Conservation (phyloP, 2,113 vertebrate species). For the Glaucomys volans region DNA sequence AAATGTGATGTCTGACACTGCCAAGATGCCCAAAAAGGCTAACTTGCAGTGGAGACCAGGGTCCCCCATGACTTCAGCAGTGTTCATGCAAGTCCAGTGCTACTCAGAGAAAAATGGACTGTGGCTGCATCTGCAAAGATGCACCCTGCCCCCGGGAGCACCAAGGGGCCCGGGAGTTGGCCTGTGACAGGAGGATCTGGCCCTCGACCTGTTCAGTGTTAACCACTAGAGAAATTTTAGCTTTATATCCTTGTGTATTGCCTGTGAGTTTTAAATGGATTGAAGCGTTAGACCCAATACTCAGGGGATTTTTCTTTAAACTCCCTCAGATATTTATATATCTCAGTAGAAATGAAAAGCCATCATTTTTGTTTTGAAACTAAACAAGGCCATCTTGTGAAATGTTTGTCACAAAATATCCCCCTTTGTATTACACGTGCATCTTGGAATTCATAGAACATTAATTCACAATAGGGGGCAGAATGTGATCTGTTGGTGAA, state of each 20-base stretch:
- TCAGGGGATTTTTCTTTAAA: slow-evolving; percentile 70
- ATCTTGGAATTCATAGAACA: slow-evolving; percentile 58
- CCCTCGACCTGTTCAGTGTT: not conserved
- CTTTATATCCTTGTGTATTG: slow-evolving; percentile 5
- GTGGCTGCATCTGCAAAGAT: not conserved
- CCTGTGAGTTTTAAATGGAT: slow-evolving; percentile 67
- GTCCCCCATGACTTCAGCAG: not conserved
- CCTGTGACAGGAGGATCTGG: not conserved
- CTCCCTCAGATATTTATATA: slow-evolving; percentile 31
- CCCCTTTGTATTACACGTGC: not conserved
- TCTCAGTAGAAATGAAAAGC: slow-evolving; percentile 39
- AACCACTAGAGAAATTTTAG: slow-evolving; percentile 71
- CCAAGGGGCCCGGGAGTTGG: not conserved
- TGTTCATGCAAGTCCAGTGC: not conserved
- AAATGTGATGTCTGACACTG: not conserved
- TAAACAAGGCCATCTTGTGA: slow-evolving; percentile 1
- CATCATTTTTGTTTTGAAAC: slow-evolving; percentile 36
- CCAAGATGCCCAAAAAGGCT: not conserved
- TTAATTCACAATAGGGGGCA: not conserved
- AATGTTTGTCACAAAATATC: not conserved
- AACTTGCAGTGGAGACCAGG: not conserved
- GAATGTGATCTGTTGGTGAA: not conserved
- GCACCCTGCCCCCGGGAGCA: not conserved
- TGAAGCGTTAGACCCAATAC: slow-evolving; percentile 52
- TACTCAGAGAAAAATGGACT: not conserved